A percentile compares a stretch with the other conserved stretches of the same genome.
Conservation (phyloP, 1,140 invertebrate species). For the Conus ventricosus region DNA sequence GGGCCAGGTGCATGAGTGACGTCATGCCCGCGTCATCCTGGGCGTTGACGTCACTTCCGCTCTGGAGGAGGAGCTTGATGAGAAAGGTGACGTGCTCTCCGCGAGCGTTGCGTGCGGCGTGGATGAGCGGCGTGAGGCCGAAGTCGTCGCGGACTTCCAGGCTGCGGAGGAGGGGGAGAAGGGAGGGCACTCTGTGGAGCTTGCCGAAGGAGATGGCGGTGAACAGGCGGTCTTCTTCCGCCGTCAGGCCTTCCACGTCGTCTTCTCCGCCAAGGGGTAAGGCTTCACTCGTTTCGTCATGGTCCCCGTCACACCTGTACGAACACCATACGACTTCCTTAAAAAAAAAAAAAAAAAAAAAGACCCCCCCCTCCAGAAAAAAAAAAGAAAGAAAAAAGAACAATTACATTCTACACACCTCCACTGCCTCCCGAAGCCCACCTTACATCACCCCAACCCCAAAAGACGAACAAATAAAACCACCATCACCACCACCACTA, state of each 20-base stretch:
- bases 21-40: slow-evolving; percentile 93
- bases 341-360: too few relatives aligned
- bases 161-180: background rate
- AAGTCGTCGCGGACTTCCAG: slow-evolving; percentile 20
- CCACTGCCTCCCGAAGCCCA: too few relatives aligned
- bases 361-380: too few relatives aligned
- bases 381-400: too few relatives aligned
- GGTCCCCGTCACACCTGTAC: background rate
- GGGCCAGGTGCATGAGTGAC: slow-evolving; percentile 91
- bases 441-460: too few relatives aligned
- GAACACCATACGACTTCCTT: too few relatives aligned
- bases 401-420: too few relatives aligned
- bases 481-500: too few relatives aligned
- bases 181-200: background rate
- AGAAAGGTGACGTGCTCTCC: slow-evolving; percentile 48
- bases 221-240: slow-evolving; percentile 7
- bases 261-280: too few relatives aligned
- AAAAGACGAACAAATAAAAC: too few relatives aligned
- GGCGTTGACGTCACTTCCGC: slow-evolving; percentile 90
- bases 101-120: slow-evolving; percentile 41
- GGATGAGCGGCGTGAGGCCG: slow-evolving; percentile 44
- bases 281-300: background rate
- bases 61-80: slow-evolving; percentile 45
- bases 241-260: background rate
- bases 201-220: slow-evolving; percentile 18